Evolutionary conservation across 2,113 vertebrate genomes (phyloP).

Genomic region (Apodemus speciosus): DNA sequence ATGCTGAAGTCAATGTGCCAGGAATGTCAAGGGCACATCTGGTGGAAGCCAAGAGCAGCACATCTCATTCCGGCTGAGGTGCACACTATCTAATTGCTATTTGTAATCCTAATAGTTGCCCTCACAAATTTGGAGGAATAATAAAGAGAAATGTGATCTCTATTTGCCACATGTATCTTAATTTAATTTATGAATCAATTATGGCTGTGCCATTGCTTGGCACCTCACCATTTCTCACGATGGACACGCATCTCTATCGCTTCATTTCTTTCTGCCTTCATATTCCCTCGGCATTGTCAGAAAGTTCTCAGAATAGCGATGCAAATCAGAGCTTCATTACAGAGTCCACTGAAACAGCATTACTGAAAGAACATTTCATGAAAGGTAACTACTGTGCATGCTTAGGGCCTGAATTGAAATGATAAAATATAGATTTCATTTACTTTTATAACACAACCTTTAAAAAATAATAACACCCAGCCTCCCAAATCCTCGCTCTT

Average conservation of each 20-base stretch:
- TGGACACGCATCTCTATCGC: slow-evolving; percentile 67
- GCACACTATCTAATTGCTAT: slow-evolving; percentile 66
- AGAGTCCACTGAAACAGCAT: slow-evolving; percentile 70
- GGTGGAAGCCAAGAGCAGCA: slow-evolving; percentile 34
- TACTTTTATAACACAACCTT: slow-evolving; percentile 75
- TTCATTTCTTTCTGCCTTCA: slow-evolving; percentile 78
- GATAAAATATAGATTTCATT: slow-evolving; percentile 80
- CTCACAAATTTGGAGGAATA: slow-evolving; percentile 62
- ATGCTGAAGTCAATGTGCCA: slow-evolving; percentile 34
- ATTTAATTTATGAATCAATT: slow-evolving; percentile 81
- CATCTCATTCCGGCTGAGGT: slow-evolving; percentile 34
- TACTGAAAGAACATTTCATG: slow-evolving; percentile 70
- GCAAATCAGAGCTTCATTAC: slow-evolving; percentile 80
- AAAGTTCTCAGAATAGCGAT: slow-evolving; percentile 74
- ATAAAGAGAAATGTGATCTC: slow-evolving; percentile 75
- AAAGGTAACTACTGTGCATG: slow-evolving; percentile 73
- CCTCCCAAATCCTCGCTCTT: slow-evolving; percentile 43
- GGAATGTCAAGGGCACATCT: slow-evolving; percentile 48
- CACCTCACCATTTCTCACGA: slow-evolving; percentile 74
- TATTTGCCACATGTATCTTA: slow-evolving; percentile 76
- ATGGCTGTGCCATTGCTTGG: slow-evolving; percentile 74
- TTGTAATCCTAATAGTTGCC: slow-evolving; percentile 64
- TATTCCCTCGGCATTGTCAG: slow-evolving; percentile 74
- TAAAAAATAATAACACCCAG: slow-evolving; percentile 43
- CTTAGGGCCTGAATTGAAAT: slow-evolving; percentile 71